These are phyloP conservation scores for Henricia sp. DNA, from an alignment of 53 echinoderm and acorn worm genomes.

Conservation along the genomic window DNA sequence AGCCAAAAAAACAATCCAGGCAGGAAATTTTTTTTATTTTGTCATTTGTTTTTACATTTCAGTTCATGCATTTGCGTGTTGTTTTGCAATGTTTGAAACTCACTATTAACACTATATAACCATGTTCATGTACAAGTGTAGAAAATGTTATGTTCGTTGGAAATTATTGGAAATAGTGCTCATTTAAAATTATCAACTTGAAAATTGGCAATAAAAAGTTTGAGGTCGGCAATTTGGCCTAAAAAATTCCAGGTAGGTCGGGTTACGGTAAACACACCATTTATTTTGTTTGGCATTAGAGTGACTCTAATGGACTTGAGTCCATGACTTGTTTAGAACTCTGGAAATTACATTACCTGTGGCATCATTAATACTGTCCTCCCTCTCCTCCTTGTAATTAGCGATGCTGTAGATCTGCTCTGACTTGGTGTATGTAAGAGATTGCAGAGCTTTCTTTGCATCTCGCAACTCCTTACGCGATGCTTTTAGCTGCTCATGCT, in stretches of 20 bases:
- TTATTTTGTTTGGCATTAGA: neutral
- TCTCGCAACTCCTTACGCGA: slow-evolving; percentile 25
- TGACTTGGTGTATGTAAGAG: slow-evolving; percentile 69
- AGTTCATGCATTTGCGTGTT: too few species aligned
- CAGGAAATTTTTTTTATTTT: neutral
- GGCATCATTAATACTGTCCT: slow-evolving; percentile 33
- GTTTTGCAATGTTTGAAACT: too few species aligned
- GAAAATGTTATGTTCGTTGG: too few species aligned
- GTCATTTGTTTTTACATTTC: too few species aligned
- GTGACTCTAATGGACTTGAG: neutral
- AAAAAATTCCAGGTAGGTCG: too few species aligned
- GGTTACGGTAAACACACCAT: too few species aligned
- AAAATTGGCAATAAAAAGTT: too few species aligned
- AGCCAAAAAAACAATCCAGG: neutral
- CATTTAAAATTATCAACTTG: too few species aligned
- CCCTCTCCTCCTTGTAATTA: slow-evolving; percentile 26
- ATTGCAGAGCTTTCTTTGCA: slow-evolving; percentile 73
- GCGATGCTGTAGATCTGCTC: slow-evolving; percentile 65
- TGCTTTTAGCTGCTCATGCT: slow-evolving; percentile 32
- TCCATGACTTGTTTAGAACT: slow-evolving; percentile 55
- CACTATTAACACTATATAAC: too few species aligned
- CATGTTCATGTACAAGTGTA: too few species aligned
- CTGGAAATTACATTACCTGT: slow-evolving; percentile 41
- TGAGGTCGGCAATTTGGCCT: too few species aligned
- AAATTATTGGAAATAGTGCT: too few species aligned